Conservation (phyloP, 2,888 invertebrate species). For the Scaptomyza parva region DNA sequence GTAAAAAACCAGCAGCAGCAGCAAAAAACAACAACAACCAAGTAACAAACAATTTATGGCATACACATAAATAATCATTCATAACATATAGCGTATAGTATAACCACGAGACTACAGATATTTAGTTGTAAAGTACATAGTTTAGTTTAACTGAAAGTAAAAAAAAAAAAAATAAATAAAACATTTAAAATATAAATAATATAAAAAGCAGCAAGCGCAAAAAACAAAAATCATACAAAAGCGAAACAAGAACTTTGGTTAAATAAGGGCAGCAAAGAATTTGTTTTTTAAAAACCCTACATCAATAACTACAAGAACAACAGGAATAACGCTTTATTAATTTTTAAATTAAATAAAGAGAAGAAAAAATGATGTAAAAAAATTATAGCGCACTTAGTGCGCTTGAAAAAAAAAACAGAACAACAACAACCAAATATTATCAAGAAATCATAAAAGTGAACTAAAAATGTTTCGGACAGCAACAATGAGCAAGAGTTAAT, state of each 20-base stretch:
- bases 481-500: constrained; percentile 18
- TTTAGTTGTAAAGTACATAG: constrained; percentile 74
- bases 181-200: constrained; percentile 14
- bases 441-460: constrained; percentile 15
- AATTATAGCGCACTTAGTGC: constrained; percentile 70
- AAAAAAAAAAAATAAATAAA: constrained; percentile 15
- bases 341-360: constrained; percentile 72
- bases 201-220: constrained; percentile 27
- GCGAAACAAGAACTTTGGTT: constrained; percentile 24
- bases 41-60: constrained; percentile 49
- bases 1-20: constrained; percentile 28
- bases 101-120: constrained; percentile 82
- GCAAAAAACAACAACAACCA: constrained; percentile 26
- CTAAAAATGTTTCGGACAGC: constrained; percentile 30
- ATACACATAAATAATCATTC: constrained; percentile 65
- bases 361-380: constrained; percentile 40
- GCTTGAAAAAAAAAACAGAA: constrained; percentile 73
- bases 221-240: constrained; percentile 17
- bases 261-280: constrained; percentile 43
- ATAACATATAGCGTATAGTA: constrained; percentile 78
- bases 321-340: constrained; percentile 73
- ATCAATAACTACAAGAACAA: constrained; percentile 26
- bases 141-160: constrained; percentile 66
- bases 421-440: constrained; percentile 22
- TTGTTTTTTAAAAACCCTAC: constrained; percentile 36